Evolutionary conservation across 1,140 invertebrate species (phyloP).

Genomic region (Papilio dardanus): DNA sequence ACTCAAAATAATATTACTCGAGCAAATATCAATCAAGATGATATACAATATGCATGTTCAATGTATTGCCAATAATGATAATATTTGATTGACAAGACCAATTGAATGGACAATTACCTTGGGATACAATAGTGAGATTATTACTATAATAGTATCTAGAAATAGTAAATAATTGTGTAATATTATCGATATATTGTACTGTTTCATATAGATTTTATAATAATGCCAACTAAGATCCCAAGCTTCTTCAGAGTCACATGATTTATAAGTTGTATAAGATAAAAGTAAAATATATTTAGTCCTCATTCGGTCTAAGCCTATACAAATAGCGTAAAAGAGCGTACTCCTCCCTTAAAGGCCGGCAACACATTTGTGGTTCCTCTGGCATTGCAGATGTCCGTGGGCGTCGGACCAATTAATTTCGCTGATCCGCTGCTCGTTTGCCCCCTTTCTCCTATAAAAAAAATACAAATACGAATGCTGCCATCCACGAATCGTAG

Average conservation of each 20-base stretch:
- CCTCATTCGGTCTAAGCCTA: background rate
- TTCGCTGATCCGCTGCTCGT: no score
- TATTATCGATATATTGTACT: background rate
- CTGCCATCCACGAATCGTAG: background rate
- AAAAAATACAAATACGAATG: background rate
- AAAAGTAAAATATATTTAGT: background rate
- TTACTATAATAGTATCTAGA: background rate
- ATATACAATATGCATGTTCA: slow-evolving; percentile 35
- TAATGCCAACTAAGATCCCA: no score
- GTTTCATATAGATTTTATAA: background rate
- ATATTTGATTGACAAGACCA: slow-evolving; percentile 36
- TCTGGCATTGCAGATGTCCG: no score
- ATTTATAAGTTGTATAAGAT: background rate
- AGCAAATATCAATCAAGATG: slow-evolving; percentile 33
- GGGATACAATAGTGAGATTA: slow-evolving; percentile 19
- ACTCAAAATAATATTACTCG: slow-evolving; percentile 26
- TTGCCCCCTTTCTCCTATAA: no score
- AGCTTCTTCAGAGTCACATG: background rate
- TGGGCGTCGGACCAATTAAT: no score
- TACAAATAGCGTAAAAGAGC: no score
- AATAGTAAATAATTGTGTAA: slow-evolving; percentile 9
- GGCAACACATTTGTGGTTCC: no score
- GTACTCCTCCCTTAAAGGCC: no score
- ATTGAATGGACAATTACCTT: slow-evolving; percentile 32
- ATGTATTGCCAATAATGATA: slow-evolving; percentile 18